These are phyloP conservation scores for Apolygus lucorum DNA, from an alignment of 1,140 invertebrate species.

Conservation along the genomic window DNA sequence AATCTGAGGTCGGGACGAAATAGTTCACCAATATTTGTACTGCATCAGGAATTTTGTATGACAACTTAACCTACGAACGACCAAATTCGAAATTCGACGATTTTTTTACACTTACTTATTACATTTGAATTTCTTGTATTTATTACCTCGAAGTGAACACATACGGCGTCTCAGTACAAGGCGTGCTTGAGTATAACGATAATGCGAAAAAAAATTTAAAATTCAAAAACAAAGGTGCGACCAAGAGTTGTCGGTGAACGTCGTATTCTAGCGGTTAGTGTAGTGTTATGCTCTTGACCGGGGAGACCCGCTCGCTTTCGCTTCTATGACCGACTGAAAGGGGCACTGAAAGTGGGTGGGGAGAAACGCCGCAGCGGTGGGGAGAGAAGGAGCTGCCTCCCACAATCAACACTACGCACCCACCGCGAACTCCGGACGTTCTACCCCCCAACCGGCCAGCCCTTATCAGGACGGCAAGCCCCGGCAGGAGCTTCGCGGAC, in stretches of 20 bases:
- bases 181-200: constrained; percentile 15
- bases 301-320: constrained; percentile 22
- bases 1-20: constrained; percentile 18
- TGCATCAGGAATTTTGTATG: constrained; percentile 26
- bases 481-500: neutral
- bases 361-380: neutral
- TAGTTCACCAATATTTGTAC: constrained; percentile 23
- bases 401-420: neutral
- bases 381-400: neutral
- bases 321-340: constrained; percentile 27
- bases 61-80: constrained; percentile 13
- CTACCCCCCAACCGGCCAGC: constrained; percentile 2
- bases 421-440: neutral
- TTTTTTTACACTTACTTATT: neutral
- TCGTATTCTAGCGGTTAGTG: constrained; percentile 6
- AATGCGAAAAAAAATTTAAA: neutral
- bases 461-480: neutral
- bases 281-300: constrained; percentile 17
- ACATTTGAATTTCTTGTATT: constrained; percentile 1
- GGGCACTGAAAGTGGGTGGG: too few relatives aligned
- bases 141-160: constrained; percentile 29
- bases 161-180: constrained; percentile 32
- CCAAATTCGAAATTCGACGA: constrained; percentile 10
- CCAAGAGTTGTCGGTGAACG: constrained; percentile 12
- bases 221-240: neutral